Evolutionary conservation across 2,113 vertebrate genomes (phyloP).

Genomic region (Notarius lentiginosus): DNA sequence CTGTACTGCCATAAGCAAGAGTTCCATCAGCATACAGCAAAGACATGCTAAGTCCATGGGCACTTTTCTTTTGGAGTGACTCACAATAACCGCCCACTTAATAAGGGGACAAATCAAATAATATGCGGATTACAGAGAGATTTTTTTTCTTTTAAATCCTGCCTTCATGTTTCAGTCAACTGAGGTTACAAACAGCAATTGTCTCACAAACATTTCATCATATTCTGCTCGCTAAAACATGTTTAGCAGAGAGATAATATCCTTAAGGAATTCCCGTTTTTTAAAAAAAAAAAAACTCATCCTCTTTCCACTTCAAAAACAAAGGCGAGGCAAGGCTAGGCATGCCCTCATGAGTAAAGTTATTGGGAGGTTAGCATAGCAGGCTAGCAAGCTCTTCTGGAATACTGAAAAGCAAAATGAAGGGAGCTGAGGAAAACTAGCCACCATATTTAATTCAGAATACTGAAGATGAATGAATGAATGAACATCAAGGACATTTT

Average conservation of each 20-base stretch:
- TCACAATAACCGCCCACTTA: neutral
- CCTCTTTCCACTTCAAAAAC: neutral
- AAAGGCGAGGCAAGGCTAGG: neutral
- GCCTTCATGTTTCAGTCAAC: neutral
- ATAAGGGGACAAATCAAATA: neutral
- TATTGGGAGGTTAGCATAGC: neutral
- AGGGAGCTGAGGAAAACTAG: too few species aligned
- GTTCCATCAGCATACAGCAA: neutral
- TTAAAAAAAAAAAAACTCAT: too few species aligned
- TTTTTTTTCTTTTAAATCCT: neutral
- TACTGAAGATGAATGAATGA: too few species aligned
- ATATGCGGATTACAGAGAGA: neutral
- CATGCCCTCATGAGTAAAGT: neutral
- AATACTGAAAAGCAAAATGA: too few species aligned
- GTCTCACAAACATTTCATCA: neutral
- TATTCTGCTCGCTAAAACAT: neutral
- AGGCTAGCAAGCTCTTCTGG: neutral
- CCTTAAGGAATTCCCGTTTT: too few species aligned
- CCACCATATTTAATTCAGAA: too few species aligned
- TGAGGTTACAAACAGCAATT: neutral
- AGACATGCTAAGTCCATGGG: neutral
- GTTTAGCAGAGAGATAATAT: neutral
- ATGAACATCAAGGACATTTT: too few species aligned
- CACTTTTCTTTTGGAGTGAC: neutral
- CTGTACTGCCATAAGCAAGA: neutral